Evolutionary conservation across 2,797 vertebrate genomes (phyloP), one percentile per base, ranked within the genome.

Genomic region (Sardinella longiceps): DNA sequence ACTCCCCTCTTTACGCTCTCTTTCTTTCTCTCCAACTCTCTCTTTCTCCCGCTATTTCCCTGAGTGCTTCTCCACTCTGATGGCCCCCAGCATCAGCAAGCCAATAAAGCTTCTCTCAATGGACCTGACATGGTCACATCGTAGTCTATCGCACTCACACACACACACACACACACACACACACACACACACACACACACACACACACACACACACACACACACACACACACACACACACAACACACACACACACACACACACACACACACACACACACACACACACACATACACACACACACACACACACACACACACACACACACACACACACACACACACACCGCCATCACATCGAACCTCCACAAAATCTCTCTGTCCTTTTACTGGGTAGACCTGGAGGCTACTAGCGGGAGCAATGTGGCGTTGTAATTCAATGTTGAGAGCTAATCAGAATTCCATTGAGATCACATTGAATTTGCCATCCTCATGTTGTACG

Each of bases 331-430:
- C n/a, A n/a, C n/a, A n/a, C n/a, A n/a, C n/a, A n/a, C n/a, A n/a
- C n/a, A n/a, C n/a, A n/a, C 80, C 80, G 84, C 80, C 83, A 86
- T 81, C 84, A 82, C 66, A 83, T 37, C 81, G 39, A 87, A 83
- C 80, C 50, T 23, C 63, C 66, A 15, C 45, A 70, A 82, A 58
- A 58, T 25, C n/a, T 58, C 56, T 28, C 51, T 77, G 80, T 45
- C 50, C 83, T 83, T 86, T 85, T 45, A 85, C 80, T 56, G n/a
- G 39, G 43, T 82, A 53, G 30, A 77, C 53, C 84, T 86, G 56
- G 45, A 82, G 45, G 80, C 51, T 53, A 53, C 51, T 18, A 14
- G 3, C 7, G 15, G 15, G 2, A 53, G 51, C 51, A 53, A 20
- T 20, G 51, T 53, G 3, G 43, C 25, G 81, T 63, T 30, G 70